Base-by-base conservation (phyloP, 2,113 vertebrate species). In the Bos indicus region DNA sequence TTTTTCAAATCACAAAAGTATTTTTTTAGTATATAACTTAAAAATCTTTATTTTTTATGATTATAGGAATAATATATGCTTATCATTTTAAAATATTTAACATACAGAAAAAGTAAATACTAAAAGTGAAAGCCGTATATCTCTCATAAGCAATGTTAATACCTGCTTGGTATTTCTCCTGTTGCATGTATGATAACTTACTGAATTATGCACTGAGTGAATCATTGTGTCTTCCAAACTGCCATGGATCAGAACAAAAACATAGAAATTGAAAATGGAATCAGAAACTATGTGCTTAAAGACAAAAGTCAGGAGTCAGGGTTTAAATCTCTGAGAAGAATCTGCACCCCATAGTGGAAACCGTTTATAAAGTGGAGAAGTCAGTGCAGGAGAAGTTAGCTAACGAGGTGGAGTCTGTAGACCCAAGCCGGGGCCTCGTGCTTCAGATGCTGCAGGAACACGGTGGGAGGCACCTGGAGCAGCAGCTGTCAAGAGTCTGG, bases 11-110 rank as follows among this genome's bases (percentile, higher is more conserved):
- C 17, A 54, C 30, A 56, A 83, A 88, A 15, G 4, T 57, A 7
- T 46, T 64, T 84, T 90, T 59, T 93, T 48, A 43, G 51, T 92
- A 54, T 48, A 17, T 40, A 97, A 51, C 46, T 90, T 94, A 74
- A 56, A 96, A 82, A 59, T 48, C 6, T 64, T 71, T 56, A 57
- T 54, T 78, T 52, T 67, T 82, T 93, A 40, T 87, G n/a, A 30
- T 87, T 77, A 46, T 54, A 74, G 56, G 80, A 52, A 57, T 87
- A 84, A 80, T 67, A 25, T 12, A 43, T 81, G 46, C 28, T 90
- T 92, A 43, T 33, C 62, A 62, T 81, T 91, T 71, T 15, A 74
- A 95, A 95, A 43, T 56, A 89, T 4, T 95, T 84, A 90, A 5
- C 7, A 25, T 84, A 30, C 9, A 90, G 56, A 83, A 90, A 71